Base-by-base conservation (phyloP, 2,888 invertebrate species). In the Pemphredon lugubris region DNA sequence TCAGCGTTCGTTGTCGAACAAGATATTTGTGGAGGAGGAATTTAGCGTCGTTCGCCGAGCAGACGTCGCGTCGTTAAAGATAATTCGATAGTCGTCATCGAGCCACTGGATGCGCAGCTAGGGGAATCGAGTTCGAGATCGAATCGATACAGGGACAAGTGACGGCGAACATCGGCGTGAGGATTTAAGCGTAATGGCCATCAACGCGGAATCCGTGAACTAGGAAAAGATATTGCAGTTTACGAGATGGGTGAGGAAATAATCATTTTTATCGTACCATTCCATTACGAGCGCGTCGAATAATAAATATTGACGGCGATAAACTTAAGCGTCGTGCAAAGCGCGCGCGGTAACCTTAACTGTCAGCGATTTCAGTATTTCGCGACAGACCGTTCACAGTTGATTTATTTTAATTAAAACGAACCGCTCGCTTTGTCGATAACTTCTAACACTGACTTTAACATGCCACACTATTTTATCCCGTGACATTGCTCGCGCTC, bases 41-140 rank as follows among this genome's bases (percentile, higher is more conserved):
- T 54, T 47, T 13, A 9, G 16, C 26, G 13, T 18, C 54, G 34
- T 61, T 21, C 45, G 7, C 47, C 48, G 26, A 40, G 34, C 18
- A 26, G 3, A 3, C 3, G 26, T 5, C 40, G n/a, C 60, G 34
- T 50, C 39, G 50, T 42, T 42, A 50, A 54, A 65, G 68, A 69
- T 55, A 73, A 69, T 71, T 79, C 61, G 64, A 70, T 76, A 79
- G 76, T 69, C 55, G 54, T 47, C 30, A 23, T 42, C 66, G 61
- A 47, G 64, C 54, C 14, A 45, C 14, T 20, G 64, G 23, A 50
- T 63, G 34, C 30, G 55, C 58, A 32, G 30, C 20, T 39, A 34
- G 47, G 16, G 39, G 18, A 26, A 26, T n/a, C 37, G 48, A 30
- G 34, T 45, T 57, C 37, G 39, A 34, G 65, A 54, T 68, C 32